Percentiles rank a stretch among this genome's conserved stretches.
Evolutionary conservation across 92 coral and sea anemone species (phyloP).

Genomic region (Porites cylindrica): DNA sequence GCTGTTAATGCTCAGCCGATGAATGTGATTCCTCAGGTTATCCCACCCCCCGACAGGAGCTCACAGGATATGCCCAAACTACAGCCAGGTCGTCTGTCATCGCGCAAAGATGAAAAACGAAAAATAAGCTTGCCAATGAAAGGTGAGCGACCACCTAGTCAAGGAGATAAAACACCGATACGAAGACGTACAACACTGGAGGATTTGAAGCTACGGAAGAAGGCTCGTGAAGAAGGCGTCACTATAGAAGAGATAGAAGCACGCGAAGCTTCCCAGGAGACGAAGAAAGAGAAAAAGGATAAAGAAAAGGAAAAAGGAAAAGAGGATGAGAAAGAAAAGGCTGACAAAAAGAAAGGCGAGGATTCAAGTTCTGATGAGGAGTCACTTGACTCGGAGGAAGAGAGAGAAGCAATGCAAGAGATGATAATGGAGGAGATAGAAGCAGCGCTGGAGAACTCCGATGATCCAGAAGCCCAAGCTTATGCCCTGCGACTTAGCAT

Average conservation of each 20-base stretch:
- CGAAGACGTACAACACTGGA: slow-evolving; percentile 75
- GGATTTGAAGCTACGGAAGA: slow-evolving; percentile 81
- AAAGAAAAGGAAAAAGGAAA: slow-evolving; percentile 73
- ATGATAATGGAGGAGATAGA: slow-evolving; percentile 93
- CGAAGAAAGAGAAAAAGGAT: slow-evolving; percentile 59
- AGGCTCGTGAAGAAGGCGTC: slow-evolving; percentile 83
- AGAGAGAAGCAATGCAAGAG: slow-evolving; percentile 90
- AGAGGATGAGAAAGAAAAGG: slow-evolving; percentile 66
- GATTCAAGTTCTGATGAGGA: slow-evolving; percentile 88
- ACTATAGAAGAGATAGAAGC: slow-evolving; percentile 82
- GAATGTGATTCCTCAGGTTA: slow-evolving; percentile 63
- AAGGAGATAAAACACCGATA: slow-evolving; percentile 68
- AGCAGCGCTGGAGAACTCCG: slow-evolving; percentile 92
- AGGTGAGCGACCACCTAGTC: slow-evolving; percentile 66
- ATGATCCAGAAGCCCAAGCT: slow-evolving; percentile 88
- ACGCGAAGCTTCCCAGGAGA: slow-evolving; percentile 69
- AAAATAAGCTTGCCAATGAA: slow-evolving; percentile 67
- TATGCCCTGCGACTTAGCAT: slow-evolving; percentile 92
- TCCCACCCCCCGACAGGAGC: slow-evolving; percentile 70
- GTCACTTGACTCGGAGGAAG: slow-evolving; percentile 85
- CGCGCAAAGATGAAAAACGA: slow-evolving; percentile 66
- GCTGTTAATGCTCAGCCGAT: slow-evolving; percentile 16
- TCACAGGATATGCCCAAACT: slow-evolving; percentile 58
- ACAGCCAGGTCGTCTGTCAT: slow-evolving; percentile 49
- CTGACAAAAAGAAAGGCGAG: slow-evolving; percentile 68